Evolutionary conservation across 2,888 invertebrate species (phyloP), one percentile per base, ranked within the genome.

Genomic region (Falcaria lacertinaria): DNA sequence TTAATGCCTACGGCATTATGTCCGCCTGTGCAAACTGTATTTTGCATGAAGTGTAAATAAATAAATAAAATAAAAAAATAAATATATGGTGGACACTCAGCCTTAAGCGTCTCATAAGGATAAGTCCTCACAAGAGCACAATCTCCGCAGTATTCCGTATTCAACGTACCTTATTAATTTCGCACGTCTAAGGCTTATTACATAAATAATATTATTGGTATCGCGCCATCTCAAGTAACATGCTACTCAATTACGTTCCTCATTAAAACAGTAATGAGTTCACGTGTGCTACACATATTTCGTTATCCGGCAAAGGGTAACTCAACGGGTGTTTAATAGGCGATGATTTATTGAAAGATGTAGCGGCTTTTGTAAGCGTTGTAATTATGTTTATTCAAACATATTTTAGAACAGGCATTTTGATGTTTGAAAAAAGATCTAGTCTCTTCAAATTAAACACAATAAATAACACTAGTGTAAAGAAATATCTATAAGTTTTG

Each of bases 181-280:
- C 37, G 25, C 22, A 25, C 22, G 37, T 22, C 37, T 7, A 19
- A 13, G 8, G 14, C 37, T 37, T 37, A 37, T 37, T 37, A 37
- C 6, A 22, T 13, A 25, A 22, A 25, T 37, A 37, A 19, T 25
- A 36, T 28, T 22, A 37, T 25, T 22, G 22, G 37, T 37, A 37
- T 37, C 37, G 22, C 22, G 37, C 16, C 37, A 37, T 37, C 22
- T 41, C 41, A n/a, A 13, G 41, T 40, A 45, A 52, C 44, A 33
- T 40, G 47, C 39, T 44, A 40, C 46, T 14, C 34, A 34, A 52
- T 52, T 47, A 43, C 40, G 48, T 50, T 17, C 42, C 55, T 42
- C 45, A 58, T 52, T 50, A 45, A 28, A 37, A 15, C 15, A 45
- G 39, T 57, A 50, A 57, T 54, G 43, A 54, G 47, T 48, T 41